Evolutionary conservation across 1,140 invertebrate genomes (phyloP).

Genomic region (Drosophila mayri): DNA sequence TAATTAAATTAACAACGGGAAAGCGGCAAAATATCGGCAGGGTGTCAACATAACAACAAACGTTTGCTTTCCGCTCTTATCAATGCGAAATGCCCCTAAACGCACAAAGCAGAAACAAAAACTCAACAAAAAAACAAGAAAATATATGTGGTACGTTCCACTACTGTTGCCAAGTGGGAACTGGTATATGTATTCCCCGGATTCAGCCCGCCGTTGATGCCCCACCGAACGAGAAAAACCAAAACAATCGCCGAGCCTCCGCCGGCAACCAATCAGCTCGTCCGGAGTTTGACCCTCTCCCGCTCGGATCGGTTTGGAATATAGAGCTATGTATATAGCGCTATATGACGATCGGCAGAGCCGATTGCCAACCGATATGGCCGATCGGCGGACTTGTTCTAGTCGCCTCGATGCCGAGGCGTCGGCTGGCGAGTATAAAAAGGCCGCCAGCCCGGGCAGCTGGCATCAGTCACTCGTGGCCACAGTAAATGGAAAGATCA

Average conservation of each 20-base stretch:
- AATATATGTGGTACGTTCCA: neutral
- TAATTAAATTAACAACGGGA: conserved; percentile 63
- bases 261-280: conserved; percentile 62
- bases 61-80: conserved; percentile 21
- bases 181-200: neutral
- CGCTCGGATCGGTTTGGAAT: conserved; percentile 19
- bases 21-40: conserved; percentile 36
- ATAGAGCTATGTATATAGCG: neutral
- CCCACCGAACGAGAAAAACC: conserved; percentile 58
- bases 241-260: conserved; percentile 81
- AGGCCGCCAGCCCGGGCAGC: conserved; percentile 39
- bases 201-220: neutral
- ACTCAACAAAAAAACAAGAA: neutral
- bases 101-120: conserved; percentile 15
- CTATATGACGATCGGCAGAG: conserved; percentile 25
- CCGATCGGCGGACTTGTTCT: conserved; percentile 62
- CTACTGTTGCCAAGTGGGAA: conserved; percentile 64
- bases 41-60: conserved; percentile 41
- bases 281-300: conserved; percentile 60
- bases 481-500: conserved; percentile 85
- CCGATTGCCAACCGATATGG: conserved; percentile 2
- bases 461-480: conserved; percentile 81
- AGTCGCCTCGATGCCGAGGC: conserved; percentile 59
- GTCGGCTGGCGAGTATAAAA: conserved; percentile 70
- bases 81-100: conserved; percentile 24